Evolutionary conservation across 2,113 vertebrate genomes (phyloP).

Genomic region (Tragelaphus scriptus): DNA sequence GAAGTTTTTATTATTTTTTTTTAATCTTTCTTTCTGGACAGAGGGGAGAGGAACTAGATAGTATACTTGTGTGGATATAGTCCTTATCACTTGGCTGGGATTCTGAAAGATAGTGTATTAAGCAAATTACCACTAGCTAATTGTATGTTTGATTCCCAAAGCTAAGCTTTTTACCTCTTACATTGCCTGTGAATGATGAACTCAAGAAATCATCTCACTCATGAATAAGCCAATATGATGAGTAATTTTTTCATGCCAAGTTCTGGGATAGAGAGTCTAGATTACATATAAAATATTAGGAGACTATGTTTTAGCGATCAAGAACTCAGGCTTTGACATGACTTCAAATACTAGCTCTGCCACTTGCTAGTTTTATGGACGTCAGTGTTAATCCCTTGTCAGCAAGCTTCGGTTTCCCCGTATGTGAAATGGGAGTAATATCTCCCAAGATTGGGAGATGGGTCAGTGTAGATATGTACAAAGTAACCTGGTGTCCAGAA

Average conservation of each 20-base stretch:
- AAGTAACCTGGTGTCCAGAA: not conserved
- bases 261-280: not conserved
- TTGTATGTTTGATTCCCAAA: not conserved
- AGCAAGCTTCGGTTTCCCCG: not conserved
- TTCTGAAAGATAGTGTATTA: not conserved
- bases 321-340: not conserved
- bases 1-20: no score
- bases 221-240: not conserved
- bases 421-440: not conserved
- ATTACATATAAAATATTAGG: not conserved
- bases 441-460: not conserved
- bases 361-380: not conserved
- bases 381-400: not conserved
- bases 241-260: not conserved
- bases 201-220: not conserved
- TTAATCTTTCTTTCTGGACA: no score
- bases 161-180: not conserved
- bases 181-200: not conserved
- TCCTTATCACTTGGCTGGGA: not conserved
- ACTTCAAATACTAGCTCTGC: not conserved
- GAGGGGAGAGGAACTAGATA: no score
- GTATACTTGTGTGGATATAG: not conserved
- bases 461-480: not conserved
- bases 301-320: not conserved
- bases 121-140: not conserved